Conservation (phyloP, 2,888 invertebrate genomes). For the Oasisia sp. region DNA sequence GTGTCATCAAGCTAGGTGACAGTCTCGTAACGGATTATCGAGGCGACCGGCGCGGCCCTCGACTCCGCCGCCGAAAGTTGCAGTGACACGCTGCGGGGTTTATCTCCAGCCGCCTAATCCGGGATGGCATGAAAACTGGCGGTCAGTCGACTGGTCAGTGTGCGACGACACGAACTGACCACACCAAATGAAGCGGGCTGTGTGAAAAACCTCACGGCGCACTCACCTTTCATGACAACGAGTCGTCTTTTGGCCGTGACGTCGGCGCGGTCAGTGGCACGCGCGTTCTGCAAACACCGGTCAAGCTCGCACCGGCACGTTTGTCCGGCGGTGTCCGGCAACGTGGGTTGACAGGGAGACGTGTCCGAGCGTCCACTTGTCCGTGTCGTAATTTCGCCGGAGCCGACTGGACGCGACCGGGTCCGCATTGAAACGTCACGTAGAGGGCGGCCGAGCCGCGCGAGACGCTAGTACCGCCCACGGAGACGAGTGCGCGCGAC, state of each 20-base stretch:
- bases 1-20: not conserved
- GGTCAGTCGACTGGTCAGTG: not conserved
- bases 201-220: not conserved
- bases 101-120: not conserved
- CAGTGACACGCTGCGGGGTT: not conserved
- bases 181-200: not conserved
- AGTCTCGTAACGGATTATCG: not conserved
- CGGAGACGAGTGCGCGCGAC: not conserved
- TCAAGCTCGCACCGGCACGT: not conserved
- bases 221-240: not conserved
- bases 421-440: conserved; percentile 12
- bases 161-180: conserved; percentile 3
- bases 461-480: not conserved
- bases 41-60: not conserved
- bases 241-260: not conserved
- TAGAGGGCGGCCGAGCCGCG: not conserved
- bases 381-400: not conserved
- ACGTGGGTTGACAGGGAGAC: not conserved
- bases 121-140: not conserved
- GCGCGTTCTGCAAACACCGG: not conserved
- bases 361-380: not conserved
- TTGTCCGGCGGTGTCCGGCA: not conserved
- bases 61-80: not conserved
- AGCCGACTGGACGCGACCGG: not conserved
- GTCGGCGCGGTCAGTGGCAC: not conserved